Base-by-base conservation (phyloP, 2,113 vertebrate genomes). In the Mus spicilegus region DNA sequence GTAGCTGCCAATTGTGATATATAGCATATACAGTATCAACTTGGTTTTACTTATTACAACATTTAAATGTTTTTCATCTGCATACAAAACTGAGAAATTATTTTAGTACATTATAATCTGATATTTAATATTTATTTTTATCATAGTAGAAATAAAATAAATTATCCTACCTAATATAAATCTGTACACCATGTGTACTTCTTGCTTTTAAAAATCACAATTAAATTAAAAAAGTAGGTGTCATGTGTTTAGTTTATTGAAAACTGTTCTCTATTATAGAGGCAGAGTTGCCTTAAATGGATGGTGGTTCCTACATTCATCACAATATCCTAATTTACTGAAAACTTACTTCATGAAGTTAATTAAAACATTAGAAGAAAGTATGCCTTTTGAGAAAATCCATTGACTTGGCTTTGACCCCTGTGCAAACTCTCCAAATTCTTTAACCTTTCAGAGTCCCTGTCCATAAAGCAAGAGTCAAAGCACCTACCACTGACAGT, bases 161-260 rank as follows among this genome's bases (percentile, higher is more conserved):
- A 89, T 39, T 96, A 39, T 28, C 8, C n/a, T 95, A 95, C 4
- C 16, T 86, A 36, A 85, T 91, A 89, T 30, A 92, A 92, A 75
- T 87, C 46, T 89, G 39, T 0, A 91, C 7, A 77, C 13, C n/a
- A 75, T 33, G 24, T 88, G 8, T 63, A 54, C 22, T 87, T 85
- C 81, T 86, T 63, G 67, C 30, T 91, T 87, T 97, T 72, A 96
- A 97, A 42, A 95, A 93, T n/a, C 17, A 90, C 3, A 75, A 69
- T 89, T 95, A 24, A 86, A 75, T 89, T 92, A 92, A 33, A 78
- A 93, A 93, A 86, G 26, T 51, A 76, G 13, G 17, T 61, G 19
- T 46, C 36, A 95, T 26, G 30, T 78, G 39, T 54, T 89, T 26
- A 89, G n/a, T 78, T 78, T 90, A 70, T 8, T 33, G 86, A 90